Conservation (phyloP, 2,888 invertebrate genomes). For the Ceratothoa steindachneri region DNA sequence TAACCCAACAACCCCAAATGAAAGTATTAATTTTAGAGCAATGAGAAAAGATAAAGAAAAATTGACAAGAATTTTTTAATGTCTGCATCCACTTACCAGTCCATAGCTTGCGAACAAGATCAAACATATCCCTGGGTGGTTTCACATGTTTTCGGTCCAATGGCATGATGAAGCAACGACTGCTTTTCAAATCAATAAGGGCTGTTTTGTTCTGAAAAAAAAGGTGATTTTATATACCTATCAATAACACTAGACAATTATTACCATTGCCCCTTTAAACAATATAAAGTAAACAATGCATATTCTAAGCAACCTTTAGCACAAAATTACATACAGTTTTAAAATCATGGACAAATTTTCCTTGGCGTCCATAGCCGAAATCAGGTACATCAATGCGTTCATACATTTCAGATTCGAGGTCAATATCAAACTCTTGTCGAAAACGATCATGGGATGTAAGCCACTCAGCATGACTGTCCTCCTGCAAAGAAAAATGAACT, state of each 20-base stretch:
- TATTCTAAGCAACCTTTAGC: too few species aligned
- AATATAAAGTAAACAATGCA: too few species aligned
- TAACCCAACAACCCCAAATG: too few species aligned
- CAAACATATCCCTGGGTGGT: conserved; percentile 73
- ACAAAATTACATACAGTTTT: conserved; percentile 62
- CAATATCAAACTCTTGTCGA: conserved; percentile 76
- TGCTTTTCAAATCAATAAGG: conserved; percentile 70
- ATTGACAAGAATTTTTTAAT: too few species aligned
- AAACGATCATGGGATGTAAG: conserved; percentile 57
- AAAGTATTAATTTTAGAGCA: too few species aligned
- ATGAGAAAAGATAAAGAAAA: too few species aligned
- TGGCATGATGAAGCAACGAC: conserved; percentile 85
- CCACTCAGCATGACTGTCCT: conserved; percentile 13
- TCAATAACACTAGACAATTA: too few species aligned
- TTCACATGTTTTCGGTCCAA: conserved; percentile 72
- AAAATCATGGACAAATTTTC: conserved; percentile 90
- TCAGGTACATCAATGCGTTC: conserved; percentile 78
- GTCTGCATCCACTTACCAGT: conserved; percentile 60
- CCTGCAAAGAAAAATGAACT: neutral
- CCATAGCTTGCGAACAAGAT: conserved; percentile 74
- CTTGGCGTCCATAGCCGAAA: conserved; percentile 72
- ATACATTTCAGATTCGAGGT: conserved; percentile 65
- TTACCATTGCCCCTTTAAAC: too few species aligned
- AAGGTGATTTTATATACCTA: too few species aligned
- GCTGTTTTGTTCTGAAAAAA: conserved; percentile 64